Percentiles rank a stretch among this genome's conserved stretches.
These are phyloP conservation scores for Scatophagus argus DNA, from an alignment of 2,113 vertebrate species.

Conservation along the genomic window DNA sequence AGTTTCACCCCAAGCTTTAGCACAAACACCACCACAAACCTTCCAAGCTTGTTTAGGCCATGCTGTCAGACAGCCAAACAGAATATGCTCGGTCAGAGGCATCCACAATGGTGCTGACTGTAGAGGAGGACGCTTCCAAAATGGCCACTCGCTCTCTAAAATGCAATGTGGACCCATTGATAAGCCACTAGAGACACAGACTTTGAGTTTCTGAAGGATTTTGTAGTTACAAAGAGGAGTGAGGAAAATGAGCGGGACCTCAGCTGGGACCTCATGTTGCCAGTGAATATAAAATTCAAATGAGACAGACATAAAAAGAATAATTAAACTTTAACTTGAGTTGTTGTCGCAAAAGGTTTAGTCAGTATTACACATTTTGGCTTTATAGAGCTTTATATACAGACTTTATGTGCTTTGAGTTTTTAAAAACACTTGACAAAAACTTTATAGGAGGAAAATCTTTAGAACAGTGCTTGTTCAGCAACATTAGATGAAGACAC, in stretches of 20 bases:
- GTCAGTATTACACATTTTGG: constrained; percentile 6
- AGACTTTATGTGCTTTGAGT: constrained; percentile 10
- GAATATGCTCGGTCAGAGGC: constrained; percentile 56
- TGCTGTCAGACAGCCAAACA: constrained; percentile 57
- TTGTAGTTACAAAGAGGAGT: not conserved
- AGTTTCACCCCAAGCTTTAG: constrained; percentile 62
- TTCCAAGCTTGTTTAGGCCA: constrained; percentile 63
- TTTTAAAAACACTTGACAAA: constrained; percentile 18
- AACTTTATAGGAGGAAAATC: not conserved
- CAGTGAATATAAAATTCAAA: constrained; percentile 13
- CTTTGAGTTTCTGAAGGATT: constrained; percentile 32
- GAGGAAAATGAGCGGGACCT: not conserved
- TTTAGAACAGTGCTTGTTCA: not conserved
- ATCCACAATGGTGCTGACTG: constrained; percentile 52
- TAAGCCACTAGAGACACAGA: constrained; percentile 64
- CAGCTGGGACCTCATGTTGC: not conserved
- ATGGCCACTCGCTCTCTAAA: constrained; percentile 64
- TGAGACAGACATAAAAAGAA: constrained; percentile 12
- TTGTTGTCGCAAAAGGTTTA: constrained; percentile 6
- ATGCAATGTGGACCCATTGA: constrained; percentile 67
- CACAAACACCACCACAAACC: constrained; percentile 63
- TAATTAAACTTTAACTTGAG: constrained; percentile 20
- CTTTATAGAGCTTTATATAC: not conserved
- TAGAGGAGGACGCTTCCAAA: constrained; percentile 45
- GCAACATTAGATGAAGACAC: not conserved